Evolutionary conservation across 37 sponge, comb jelly and placozoan species (phyloP).

Genomic region (Halisarca cf. caerulea): DNA sequence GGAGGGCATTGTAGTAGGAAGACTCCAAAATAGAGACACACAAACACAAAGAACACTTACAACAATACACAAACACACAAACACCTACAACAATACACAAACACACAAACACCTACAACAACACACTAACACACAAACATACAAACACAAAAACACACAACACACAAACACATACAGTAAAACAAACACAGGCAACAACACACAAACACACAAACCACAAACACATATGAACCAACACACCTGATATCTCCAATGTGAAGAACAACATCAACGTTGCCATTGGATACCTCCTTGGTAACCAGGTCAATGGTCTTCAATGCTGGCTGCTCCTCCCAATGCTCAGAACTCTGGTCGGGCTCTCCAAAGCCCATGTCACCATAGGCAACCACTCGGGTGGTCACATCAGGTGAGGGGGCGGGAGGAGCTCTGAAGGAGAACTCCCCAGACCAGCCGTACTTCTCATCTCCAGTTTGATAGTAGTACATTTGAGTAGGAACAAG

Average conservation of each 20-base stretch:
- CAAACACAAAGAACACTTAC: too few relatives aligned
- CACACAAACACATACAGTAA: too few relatives aligned
- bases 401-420: conserved; percentile 23
- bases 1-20: too few relatives aligned
- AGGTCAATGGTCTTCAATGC: conserved; percentile 56
- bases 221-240: conserved; percentile 31
- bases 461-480: conserved; percentile 70
- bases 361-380: conserved; percentile 70
- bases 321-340: conserved; percentile 38
- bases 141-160: too few relatives aligned
- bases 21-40: too few relatives aligned
- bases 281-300: conserved; percentile 29
- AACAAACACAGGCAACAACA: too few relatives aligned
- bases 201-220: too few relatives aligned
- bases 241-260: conserved; percentile 89
- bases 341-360: conserved; percentile 45
- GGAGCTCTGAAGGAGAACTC: conserved; percentile 53
- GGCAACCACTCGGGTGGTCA: conserved; percentile 46
- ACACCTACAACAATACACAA: too few relatives aligned
- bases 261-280: conserved; percentile 55
- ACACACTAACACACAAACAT: too few relatives aligned
- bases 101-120: too few relatives aligned
- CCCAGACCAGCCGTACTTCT: conserved; percentile 50
- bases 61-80: too few relatives aligned
- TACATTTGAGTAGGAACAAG: conserved; percentile 51